Percentiles rank a stretch among this genome's conserved stretches.
Conservation (phyloP, 2,797 vertebrate genomes). For the Xenopus petersii region DNA sequence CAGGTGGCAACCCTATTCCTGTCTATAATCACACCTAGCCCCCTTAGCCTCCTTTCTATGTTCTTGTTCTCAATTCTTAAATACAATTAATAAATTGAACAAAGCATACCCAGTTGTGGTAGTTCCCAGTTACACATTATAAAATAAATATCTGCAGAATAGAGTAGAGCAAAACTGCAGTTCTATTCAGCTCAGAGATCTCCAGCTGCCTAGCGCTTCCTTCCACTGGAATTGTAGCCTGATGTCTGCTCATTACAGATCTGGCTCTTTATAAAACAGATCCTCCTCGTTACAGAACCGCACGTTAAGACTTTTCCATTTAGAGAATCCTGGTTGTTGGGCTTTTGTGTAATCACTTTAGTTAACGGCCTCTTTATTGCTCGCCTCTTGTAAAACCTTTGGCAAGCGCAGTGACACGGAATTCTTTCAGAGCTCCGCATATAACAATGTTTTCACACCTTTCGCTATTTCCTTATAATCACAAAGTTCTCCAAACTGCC, state of each 20-base stretch:
- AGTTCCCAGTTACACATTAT: too few relatives aligned
- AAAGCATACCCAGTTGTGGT: too few relatives aligned
- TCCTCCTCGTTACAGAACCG: slow-evolving; percentile 18
- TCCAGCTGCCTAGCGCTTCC: slow-evolving; percentile 4
- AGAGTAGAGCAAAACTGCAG: too few relatives aligned
- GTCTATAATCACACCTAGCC: too few relatives aligned
- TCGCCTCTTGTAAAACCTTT: slow-evolving; percentile 13
- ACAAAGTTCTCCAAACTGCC: background rate
- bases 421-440: slow-evolving; percentile 3
- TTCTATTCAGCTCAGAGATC: too few relatives aligned
- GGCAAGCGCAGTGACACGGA: slow-evolving; percentile 1
- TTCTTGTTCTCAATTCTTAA: too few relatives aligned
- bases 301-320: slow-evolving; percentile 9
- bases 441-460: background rate
- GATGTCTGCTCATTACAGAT: slow-evolving; percentile 28
- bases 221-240: slow-evolving; percentile 11
- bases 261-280: slow-evolving; percentile 5
- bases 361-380: slow-evolving; percentile 23
- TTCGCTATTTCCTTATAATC: background rate
- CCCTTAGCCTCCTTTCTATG: too few relatives aligned
- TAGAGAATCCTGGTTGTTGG: slow-evolving; percentile 20
- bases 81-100: too few relatives aligned
- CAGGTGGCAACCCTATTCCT: too few relatives aligned
- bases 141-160: too few relatives aligned
- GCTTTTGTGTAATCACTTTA: slow-evolving; percentile 21